Conservation (phyloP, 2,113 vertebrate species). For the Orcinus orca region DNA sequence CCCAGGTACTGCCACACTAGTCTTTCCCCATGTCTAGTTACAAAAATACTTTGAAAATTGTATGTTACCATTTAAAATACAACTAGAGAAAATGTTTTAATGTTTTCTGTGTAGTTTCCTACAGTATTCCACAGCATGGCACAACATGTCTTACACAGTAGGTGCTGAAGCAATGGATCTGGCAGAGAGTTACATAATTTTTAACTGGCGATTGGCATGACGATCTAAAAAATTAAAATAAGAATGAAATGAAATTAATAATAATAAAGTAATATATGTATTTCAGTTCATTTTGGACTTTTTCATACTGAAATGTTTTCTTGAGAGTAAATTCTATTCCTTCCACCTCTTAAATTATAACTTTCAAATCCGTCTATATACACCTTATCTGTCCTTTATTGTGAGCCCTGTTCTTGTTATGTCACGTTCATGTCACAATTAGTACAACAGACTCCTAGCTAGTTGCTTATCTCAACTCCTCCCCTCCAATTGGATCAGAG, state of each 20-base stretch:
- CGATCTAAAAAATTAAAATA: neutral
- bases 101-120: neutral
- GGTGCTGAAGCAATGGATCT: neutral
- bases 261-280: neutral
- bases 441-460: neutral
- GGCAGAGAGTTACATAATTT: neutral
- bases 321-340: neutral
- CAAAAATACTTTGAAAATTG: neutral
- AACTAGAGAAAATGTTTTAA: neutral
- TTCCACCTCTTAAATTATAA: neutral
- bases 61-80: neutral
- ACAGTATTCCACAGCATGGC: neutral
- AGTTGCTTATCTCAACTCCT: neutral
- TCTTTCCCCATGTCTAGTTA: neutral
- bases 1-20: neutral
- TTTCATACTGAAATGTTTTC: neutral
- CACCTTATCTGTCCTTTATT: neutral
- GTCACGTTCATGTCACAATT: neutral
- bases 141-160: neutral
- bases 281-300: neutral
- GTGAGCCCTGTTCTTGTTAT: neutral
- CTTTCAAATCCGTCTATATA: neutral
- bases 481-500: neutral
- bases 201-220: neutral
- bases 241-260: neutral